These are phyloP conservation scores for Steinernema carpocapsae DNA, from an alignment of 2,888 invertebrate genomes.

Conservation along the genomic window DNA sequence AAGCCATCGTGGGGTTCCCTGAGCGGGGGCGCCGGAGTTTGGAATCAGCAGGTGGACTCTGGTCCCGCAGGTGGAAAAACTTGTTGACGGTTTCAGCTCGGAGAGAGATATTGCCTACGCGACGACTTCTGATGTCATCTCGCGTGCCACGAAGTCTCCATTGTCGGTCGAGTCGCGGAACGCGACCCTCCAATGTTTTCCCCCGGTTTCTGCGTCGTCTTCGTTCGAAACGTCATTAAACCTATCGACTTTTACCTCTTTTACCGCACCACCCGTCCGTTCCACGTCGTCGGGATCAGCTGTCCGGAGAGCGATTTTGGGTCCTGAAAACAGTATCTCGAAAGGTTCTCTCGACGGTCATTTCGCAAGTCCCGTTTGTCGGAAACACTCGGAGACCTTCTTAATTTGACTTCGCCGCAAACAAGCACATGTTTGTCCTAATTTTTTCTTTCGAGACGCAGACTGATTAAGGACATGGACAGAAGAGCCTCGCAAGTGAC, in stretches of 20 bases:
- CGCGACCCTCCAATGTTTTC: conserved; percentile 1
- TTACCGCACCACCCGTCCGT: background rate
- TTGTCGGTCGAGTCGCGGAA: background rate
- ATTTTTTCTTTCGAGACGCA: too few relatives aligned
- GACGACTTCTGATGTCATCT: conserved; percentile 23
- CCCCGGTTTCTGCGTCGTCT: too few relatives aligned
- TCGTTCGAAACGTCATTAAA: conserved; percentile 11
- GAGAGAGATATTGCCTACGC: background rate
- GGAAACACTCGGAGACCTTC: too few relatives aligned
- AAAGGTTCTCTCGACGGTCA: too few relatives aligned
- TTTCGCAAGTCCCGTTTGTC: too few relatives aligned
- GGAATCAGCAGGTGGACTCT: background rate
- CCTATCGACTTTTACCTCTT: conserved; percentile 5
- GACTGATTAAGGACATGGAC: too few relatives aligned
- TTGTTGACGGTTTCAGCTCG: background rate
- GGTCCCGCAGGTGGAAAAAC: background rate
- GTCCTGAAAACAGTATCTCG: background rate
- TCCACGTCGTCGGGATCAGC: background rate
- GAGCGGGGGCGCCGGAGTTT: background rate
- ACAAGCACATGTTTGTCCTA: too few relatives aligned
- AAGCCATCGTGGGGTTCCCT: too few relatives aligned
- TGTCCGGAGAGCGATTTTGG: background rate
- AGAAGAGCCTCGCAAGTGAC: too few relatives aligned
- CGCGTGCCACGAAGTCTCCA: conserved; percentile 8
- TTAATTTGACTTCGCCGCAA: too few relatives aligned